Conservation (phyloP, 2,113 vertebrate genomes). For the Ranitomeya imitator region DNA sequence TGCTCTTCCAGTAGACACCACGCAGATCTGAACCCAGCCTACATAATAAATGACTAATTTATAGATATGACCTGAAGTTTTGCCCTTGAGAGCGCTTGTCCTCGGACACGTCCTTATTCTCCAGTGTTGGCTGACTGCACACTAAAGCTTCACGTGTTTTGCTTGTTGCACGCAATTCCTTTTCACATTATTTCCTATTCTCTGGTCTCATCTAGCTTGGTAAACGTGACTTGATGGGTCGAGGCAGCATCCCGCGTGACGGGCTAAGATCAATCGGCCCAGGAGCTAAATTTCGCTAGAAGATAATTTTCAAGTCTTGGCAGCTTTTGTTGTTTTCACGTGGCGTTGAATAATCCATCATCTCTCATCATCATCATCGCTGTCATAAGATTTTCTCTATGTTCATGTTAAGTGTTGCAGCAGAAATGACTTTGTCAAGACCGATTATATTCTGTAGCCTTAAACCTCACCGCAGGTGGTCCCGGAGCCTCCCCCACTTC, state of each 20-base stretch:
- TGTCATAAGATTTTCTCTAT: constrained; percentile 18
- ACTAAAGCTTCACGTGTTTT: not conserved
- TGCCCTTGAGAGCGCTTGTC: not conserved
- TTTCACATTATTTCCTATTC: not conserved
- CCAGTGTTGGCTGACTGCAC: not conserved
- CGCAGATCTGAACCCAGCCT: too few species aligned
- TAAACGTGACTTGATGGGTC: constrained; percentile 7
- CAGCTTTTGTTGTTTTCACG: not conserved
- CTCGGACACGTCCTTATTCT: not conserved
- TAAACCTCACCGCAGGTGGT: not conserved
- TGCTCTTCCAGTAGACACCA: too few species aligned
- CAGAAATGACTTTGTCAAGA: not conserved
- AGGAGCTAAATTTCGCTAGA: not conserved
- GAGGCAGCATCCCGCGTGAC: not conserved
- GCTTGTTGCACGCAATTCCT: not conserved
- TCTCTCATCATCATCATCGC: not conserved
- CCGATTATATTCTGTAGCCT: not conserved
- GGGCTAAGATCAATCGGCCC: not conserved
- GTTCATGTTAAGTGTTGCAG: not conserved
- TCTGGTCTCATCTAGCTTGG: not conserved
- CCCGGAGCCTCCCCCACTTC: not conserved
- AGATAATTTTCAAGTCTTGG: not conserved
- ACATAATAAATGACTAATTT: not conserved
- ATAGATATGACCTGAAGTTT: not conserved
- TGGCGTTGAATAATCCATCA: constrained; percentile 11